These are phyloP conservation scores for Calcarius lapponicus DNA, from an alignment of 2,797 vertebrate genomes.

Conservation along the genomic window DNA sequence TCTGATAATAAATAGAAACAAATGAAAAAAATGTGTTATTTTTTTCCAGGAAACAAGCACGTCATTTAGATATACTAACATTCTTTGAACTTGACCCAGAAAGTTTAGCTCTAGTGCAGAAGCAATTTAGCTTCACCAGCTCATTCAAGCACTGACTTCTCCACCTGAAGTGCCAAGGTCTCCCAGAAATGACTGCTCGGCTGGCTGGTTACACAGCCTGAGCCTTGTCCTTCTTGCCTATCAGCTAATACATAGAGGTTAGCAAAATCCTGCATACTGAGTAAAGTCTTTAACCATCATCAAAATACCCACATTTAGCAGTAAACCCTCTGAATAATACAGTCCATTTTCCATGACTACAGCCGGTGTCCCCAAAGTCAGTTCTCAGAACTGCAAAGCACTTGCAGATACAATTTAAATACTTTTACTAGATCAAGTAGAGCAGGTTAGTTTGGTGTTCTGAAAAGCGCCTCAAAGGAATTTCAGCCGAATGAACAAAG, in stretches of 20 bases:
- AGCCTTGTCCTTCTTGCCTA: background rate
- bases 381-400: background rate
- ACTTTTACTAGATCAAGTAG: background rate
- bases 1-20: background rate
- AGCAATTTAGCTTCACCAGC: background rate
- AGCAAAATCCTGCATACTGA: background rate
- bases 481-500: background rate
- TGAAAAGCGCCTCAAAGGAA: background rate
- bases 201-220: background rate
- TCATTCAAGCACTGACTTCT: background rate
- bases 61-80: background rate
- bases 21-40: background rate
- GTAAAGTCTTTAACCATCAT: background rate
- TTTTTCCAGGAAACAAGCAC: background rate
- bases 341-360: background rate
- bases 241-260: background rate
- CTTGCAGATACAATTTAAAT: background rate
- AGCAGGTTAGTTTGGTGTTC: background rate
- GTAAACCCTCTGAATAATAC: background rate
- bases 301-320: background rate
- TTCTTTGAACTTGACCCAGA: background rate
- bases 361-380: background rate
- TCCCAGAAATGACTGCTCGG: background rate
- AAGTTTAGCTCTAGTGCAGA: background rate
- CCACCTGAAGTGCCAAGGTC: background rate